These are phyloP conservation scores for Pristionchus arcanus DNA, from an alignment of 2,888 invertebrate genomes.

Conservation along the genomic window DNA sequence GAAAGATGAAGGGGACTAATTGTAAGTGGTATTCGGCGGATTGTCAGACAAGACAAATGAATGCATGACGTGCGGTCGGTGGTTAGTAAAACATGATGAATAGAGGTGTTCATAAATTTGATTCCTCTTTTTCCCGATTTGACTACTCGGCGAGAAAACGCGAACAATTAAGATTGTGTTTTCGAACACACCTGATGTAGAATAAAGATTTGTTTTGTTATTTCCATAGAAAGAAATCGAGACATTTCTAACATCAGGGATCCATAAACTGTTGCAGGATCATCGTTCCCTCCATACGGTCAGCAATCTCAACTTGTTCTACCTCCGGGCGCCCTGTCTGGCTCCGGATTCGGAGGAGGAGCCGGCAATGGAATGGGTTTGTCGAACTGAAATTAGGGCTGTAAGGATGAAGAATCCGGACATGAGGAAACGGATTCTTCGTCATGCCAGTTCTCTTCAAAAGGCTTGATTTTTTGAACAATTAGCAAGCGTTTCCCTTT, in stretches of 20 bases:
- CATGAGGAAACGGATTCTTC: background rate
- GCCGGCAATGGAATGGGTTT: conserved; percentile 46
- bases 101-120: background rate
- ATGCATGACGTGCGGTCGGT: background rate
- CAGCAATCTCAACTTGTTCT: conserved; percentile 49
- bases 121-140: too few relatives aligned
- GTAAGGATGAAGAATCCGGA: background rate
- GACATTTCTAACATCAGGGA: too few relatives aligned
- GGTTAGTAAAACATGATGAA: background rate
- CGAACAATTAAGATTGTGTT: too few relatives aligned
- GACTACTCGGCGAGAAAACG: too few relatives aligned
- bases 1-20: too few relatives aligned
- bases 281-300: conserved; percentile 25
- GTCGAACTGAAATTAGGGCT: background rate
- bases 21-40: background rate
- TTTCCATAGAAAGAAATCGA: too few relatives aligned
- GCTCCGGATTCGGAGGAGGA: conserved; percentile 18
- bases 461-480: background rate
- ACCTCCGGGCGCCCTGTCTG: conserved; percentile 41
- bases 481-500: background rate
- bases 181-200: too few relatives aligned
- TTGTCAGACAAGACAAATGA: background rate
- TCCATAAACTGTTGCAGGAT: background rate
- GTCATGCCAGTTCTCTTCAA: background rate
- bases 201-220: too few relatives aligned